phyloP scores from a whole-genome alignment of 2,888 invertebrate species.

The Monoplex corrugatus region DNA sequence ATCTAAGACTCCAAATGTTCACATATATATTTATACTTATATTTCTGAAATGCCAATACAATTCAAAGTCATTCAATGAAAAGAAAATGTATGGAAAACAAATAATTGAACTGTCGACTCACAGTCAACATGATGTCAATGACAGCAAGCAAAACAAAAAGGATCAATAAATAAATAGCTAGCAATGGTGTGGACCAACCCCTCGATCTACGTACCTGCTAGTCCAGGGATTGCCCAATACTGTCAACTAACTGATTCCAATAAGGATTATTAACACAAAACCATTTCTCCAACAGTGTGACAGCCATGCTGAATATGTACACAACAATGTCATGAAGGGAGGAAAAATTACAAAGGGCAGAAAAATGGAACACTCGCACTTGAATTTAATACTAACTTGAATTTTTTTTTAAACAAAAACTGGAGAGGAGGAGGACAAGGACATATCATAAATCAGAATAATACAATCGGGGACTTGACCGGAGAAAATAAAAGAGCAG shows the following conservation, averaged over 20 bases:
- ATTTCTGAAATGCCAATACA: conserved; percentile 39
- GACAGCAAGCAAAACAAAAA: not conserved
- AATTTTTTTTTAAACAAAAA: no score
- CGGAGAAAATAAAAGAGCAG: no score
- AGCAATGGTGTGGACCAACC: not conserved
- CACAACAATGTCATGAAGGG: not conserved
- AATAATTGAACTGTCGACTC: not conserved
- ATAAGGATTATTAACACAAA: conserved; percentile 5
- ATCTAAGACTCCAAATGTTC: not conserved
- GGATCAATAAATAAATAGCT: conserved; percentile 14
- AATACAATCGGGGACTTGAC: no score
- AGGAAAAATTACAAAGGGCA: not conserved
- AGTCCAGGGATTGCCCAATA: not conserved
- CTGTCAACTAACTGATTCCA: not conserved
- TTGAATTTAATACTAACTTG: no score
- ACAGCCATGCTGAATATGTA: conserved; percentile 7
- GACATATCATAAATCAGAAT: no score
- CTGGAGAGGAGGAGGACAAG: no score
- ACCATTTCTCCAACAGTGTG: conserved; percentile 25
- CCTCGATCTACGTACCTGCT: not conserved
- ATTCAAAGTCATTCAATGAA: conserved; percentile 34
- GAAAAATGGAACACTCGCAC: conserved; percentile 1
- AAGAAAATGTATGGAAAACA: not conserved
- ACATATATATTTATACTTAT: conserved; percentile 11
- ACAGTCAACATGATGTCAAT: conserved; percentile 18